Base-by-base conservation (phyloP, 2,888 invertebrate genomes). In the Cyclophora albipunctata region DNA sequence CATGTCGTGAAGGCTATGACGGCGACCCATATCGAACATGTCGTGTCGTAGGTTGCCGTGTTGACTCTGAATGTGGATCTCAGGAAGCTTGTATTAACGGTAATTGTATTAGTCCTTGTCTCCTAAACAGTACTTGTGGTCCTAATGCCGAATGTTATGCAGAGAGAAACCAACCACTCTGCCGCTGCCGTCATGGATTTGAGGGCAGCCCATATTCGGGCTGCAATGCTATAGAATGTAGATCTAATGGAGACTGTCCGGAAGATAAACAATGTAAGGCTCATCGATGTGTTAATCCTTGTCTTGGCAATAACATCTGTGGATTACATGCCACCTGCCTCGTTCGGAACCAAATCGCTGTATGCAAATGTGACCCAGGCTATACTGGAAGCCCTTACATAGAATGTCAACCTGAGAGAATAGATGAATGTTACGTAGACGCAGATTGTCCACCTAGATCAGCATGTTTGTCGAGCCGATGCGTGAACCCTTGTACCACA, bases 241-340 rank as follows among this genome's bases (percentile, higher is more conserved):
- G 93, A 68, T 93, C 94, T 44, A 96, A 96, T 75, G 94, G 94
- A 58, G 96, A 97, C 69, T 97, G 97, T 75, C 96, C 97, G 5
- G 87, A 90, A 45, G 95, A 97, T 71, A 92, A 94, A 73, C 93
- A 95, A 67, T 97, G 97, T 75, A 92, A 93, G 63, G 95, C 96
- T 64, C 93, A 93, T 55, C 95, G 95, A 71, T 97, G 97, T 76
- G 91, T 95, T 45, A 93, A 95, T 74, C 96, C 96, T 4, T 97
- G 97, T 72, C 81, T 94, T 3, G 92, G 93, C 54, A 92, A 92
- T 51, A 94, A 94, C 64, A 91, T 91, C 5, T 97, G 97, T 69
- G 93, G 95, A 0, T 87, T 91, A 3, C 90, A 93, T 50, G 96
- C 96, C 3, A 92, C 94, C 69, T 97, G 97, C 69, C 90, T 91